phyloP scores from a whole-genome alignment of 2,113 vertebrate species.

The Lasiurus cinereus region DNA sequence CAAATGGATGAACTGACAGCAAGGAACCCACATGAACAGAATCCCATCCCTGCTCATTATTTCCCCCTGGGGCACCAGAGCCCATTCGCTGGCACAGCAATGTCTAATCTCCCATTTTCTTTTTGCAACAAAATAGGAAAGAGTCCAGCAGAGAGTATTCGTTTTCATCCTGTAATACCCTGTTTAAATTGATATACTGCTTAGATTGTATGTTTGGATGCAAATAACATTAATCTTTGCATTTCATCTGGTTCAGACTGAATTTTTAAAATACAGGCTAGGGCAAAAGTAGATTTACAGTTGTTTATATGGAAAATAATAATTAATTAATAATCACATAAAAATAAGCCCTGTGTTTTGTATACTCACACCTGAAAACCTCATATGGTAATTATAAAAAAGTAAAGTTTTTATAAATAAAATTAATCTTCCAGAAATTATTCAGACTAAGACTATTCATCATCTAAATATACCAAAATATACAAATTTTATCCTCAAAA shows the following conservation, averaged over 20 bases:
- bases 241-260: not conserved
- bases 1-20: not conserved
- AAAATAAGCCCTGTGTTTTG: not conserved
- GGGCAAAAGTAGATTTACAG: not conserved
- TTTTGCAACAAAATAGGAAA: slow-evolving; percentile 24
- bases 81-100: not conserved
- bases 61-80: not conserved
- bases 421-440: not conserved
- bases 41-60: not conserved
- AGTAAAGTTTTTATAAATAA: slow-evolving; percentile 7
- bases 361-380: not conserved
- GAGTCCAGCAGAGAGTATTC: not conserved
- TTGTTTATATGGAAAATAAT: not conserved
- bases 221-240: not conserved
- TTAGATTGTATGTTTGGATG: not conserved
- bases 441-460: not conserved
- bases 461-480: slow-evolving; percentile 21
- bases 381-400: not conserved
- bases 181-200: not conserved
- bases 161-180: not conserved
- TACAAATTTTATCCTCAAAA: not conserved
- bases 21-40: not conserved
- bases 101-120: slow-evolving; percentile 30
- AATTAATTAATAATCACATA: not conserved
- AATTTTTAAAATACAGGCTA: not conserved